Conservation (phyloP, 2,888 invertebrate genomes). For the Tetrapedia diversipes region DNA sequence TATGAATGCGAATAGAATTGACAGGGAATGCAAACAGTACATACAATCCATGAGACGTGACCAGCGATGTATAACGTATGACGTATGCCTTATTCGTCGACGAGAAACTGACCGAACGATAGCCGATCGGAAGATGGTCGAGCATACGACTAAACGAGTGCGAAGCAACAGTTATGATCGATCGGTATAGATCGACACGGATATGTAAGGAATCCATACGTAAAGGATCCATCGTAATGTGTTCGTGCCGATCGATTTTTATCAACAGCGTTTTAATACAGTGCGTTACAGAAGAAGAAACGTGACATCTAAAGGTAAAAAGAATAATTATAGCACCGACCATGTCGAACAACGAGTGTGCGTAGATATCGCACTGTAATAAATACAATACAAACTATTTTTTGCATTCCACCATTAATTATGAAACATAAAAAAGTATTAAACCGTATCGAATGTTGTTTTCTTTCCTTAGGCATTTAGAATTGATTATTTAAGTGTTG, state of each 20-base stretch:
- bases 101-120: slow-evolving; percentile 31
- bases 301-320: slow-evolving; percentile 44
- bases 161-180: slow-evolving; percentile 35
- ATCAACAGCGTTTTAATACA: slow-evolving; percentile 27
- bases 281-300: slow-evolving; percentile 25
- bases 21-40: neutral
- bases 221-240: slow-evolving; percentile 24
- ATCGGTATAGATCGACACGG: slow-evolving; percentile 35
- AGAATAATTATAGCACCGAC: slow-evolving; percentile 13
- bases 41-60: slow-evolving; percentile 9
- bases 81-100: slow-evolving; percentile 24
- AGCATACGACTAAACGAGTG: slow-evolving; percentile 14
- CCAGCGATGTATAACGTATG: slow-evolving; percentile 1
- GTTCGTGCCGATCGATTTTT: slow-evolving; percentile 38
- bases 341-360: neutral
- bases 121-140: slow-evolving; percentile 29
- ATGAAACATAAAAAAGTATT: neutral
- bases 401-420: too few species aligned
- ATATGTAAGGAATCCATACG: slow-evolving; percentile 3
- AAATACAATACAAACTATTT: neutral
- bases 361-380: neutral
- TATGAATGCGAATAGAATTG: neutral
- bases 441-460: neutral
- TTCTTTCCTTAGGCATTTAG: slow-evolving; percentile 11
- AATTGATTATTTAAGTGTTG: slow-evolving; percentile 17